These are phyloP conservation scores for Planiliza haematocheilus DNA, from an alignment of 2,113 vertebrate genomes.

Conservation along the genomic window DNA sequence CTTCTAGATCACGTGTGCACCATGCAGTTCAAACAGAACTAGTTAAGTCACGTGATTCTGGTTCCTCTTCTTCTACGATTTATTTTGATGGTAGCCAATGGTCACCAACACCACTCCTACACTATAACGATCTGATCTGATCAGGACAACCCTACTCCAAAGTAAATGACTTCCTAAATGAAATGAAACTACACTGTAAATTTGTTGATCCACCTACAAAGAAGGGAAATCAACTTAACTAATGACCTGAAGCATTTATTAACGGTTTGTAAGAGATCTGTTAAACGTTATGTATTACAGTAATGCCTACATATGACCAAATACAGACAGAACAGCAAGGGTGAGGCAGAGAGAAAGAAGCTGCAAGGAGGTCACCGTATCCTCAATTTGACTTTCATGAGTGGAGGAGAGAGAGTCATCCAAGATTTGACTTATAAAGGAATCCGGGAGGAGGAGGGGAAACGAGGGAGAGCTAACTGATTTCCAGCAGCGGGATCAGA, in stretches of 20 bases:
- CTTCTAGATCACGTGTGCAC: no score
- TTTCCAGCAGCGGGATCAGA: slow-evolving; percentile 24
- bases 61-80: no score
- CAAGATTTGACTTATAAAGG: slow-evolving; percentile 44
- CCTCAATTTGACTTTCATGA: slow-evolving; percentile 58
- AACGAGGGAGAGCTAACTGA: slow-evolving; percentile 9
- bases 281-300: not conserved
- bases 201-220: not conserved
- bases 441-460: slow-evolving; percentile 24
- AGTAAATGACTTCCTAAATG: no score
- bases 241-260: slow-evolving; percentile 8
- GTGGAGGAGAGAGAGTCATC: slow-evolving; percentile 3
- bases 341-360: not conserved
- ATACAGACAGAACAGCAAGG: not conserved
- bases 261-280: not conserved
- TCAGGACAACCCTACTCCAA: no score
- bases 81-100: no score
- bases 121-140: no score
- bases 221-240: not conserved
- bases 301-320: slow-evolving; percentile 5
- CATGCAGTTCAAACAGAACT: no score
- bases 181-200: no score
- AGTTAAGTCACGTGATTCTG: no score
- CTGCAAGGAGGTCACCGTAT: slow-evolving; percentile 19
- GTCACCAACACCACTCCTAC: no score